Evolutionary conservation across 2,113 vertebrate genomes (phyloP), one percentile per base, ranked within the genome.

Genomic region (Tragelaphus buxtoni): DNA sequence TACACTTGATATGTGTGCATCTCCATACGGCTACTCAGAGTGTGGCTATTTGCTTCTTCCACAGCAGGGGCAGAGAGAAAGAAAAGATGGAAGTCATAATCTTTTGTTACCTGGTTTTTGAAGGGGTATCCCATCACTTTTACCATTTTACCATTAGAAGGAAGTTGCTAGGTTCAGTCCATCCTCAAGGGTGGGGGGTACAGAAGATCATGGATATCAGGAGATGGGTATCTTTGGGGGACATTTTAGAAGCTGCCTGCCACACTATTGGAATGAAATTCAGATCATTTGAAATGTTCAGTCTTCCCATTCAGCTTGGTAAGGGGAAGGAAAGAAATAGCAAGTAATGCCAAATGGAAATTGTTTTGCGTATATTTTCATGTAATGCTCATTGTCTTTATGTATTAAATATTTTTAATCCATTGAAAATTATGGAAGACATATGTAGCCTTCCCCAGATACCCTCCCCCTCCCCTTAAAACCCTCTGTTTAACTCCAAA

Each of bases 351-450:
- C 0, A 45, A 85, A 77, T 93, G 55, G 65, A 65, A 60, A 84
- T 76, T 82, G 20, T 35, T 87, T 82, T 39, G 9, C 5, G 35
- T 58, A 4, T 30, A 5, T 79, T 95, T 93, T 63, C 58, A 80
- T 91, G 26, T 65, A 81, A 69, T 53, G 39, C 18, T 96, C 30
- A 65, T 81, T 39, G 82, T 63, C 22, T 83, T 92, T 24, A 80
- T 84, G 28, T 88, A 82, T 94, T 82, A 42, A 76, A 58, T 53
- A 65, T 72, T 81, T 96, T 72, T 79, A 61, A 85, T 49, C 28
- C 53, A 87, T 32, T 83, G 55, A 76, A 39, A 65, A 90, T 72
- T 90, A 82, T 49, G 32, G 51, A 79, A 88, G 39, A 94, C 69
- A 9, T 42, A 89, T 18, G 1, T 39, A 83, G 45, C n/a, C 22